Base-by-base conservation (phyloP, 2,113 vertebrate genomes). In the Centrocercus urophasianus region DNA sequence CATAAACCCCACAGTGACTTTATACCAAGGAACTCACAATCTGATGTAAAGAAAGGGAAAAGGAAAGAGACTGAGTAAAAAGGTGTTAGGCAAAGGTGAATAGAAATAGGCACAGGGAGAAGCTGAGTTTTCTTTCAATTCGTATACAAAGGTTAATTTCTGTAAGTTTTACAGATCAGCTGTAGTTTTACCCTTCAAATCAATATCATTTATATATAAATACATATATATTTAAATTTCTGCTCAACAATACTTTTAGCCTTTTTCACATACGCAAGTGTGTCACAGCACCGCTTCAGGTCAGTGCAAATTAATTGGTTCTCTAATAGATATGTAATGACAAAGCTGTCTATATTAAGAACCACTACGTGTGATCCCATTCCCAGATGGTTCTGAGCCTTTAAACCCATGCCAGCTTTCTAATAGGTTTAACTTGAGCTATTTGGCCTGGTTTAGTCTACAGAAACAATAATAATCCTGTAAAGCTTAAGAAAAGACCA, bases 381-480 rank as follows among this genome's bases (percentile, higher is more conserved):
- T 95, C 93, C 96, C 97, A 97, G 96, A 95, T 96, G 96, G 95
- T 85, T 93, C 89, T 85, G 93, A 96, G 91, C 75, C 96, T 87
- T 95, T 95, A 97, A 97, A 96, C 80, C 96, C 90, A 92, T 0
- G 71, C 95, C 95, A 93, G 95, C 79, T 92, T 91, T 94, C 64
- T 97, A 96, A 97, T 95, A 96, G 96, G 96, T 97, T 97, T 96
- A 96, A 95, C 93, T 95, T 87, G 91, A 96, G 96, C 93, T 97
- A 96, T 95, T 96, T 95, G 96, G 94, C 93, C 96, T 89, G 93
- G 48, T 93, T 96, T 91, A 95, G 92, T 88, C 84, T 61, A 86
- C 54, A 95, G 92, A 97, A 92, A 93, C 95, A 96, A 94, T 92
- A 93, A 93, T 93, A 96, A 95, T 95, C 90, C 86, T 72, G 48